Evolutionary conservation across 2,797 vertebrate species (phyloP).

Genomic region (Rhodeus uyekii): DNA sequence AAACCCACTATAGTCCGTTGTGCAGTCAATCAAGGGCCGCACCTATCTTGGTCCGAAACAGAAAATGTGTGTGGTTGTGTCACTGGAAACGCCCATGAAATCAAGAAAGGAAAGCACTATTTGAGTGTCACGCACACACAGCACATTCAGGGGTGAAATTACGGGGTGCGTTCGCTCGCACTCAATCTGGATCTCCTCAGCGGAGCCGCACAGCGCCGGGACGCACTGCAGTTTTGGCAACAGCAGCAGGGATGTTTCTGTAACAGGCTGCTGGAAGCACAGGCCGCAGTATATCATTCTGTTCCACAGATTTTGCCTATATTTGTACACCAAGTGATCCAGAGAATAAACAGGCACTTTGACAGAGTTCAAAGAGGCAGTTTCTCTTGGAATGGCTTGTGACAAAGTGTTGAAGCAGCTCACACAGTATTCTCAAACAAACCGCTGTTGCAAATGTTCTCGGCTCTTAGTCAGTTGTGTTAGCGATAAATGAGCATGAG

Average conservation of each 20-base stretch:
- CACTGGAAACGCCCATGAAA: constrained; percentile 22
- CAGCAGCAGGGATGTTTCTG: constrained; percentile 64
- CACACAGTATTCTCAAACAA: constrained; percentile 12
- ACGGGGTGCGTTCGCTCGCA: background rate
- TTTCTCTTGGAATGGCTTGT: constrained; percentile 62
- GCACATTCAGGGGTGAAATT: constrained; percentile 22
- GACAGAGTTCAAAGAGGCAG: constrained; percentile 61
- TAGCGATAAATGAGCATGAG: background rate
- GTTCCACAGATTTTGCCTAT: constrained; percentile 65
- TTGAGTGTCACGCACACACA: constrained; percentile 12
- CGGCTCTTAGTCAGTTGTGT: background rate
- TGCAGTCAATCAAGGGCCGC: constrained; percentile 11
- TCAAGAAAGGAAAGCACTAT: constrained; percentile 17
- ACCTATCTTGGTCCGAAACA: constrained; percentile 3
- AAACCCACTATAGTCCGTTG: background rate
- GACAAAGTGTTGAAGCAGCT: constrained; percentile 54
- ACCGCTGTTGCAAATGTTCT: background rate
- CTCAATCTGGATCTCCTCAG: constrained; percentile 39
- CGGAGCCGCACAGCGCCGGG: constrained; percentile 53
- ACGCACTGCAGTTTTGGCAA: constrained; percentile 54
- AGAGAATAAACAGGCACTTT: constrained; percentile 68
- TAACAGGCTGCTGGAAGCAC: constrained; percentile 66
- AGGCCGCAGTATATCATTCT: constrained; percentile 62
- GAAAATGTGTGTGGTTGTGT: constrained; percentile 13
- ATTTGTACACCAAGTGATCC: constrained; percentile 70